Base-by-base conservation (phyloP, 2,888 invertebrate species). In the Noctua comes region DNA sequence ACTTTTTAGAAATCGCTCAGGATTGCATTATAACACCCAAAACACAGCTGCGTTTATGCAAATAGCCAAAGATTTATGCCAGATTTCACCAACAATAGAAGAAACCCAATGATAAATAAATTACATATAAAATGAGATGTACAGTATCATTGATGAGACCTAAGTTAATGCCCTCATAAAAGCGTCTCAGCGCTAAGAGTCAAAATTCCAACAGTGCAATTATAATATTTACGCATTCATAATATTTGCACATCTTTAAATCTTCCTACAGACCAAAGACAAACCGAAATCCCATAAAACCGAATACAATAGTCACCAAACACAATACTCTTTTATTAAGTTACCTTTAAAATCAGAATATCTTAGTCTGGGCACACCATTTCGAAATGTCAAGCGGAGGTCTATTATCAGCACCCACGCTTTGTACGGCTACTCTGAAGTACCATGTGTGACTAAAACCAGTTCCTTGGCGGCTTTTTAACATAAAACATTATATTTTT, bases 391-490 rank as follows among this genome's bases (percentile, higher is more conserved):
- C 95, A 94, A 91, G 92, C 91, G 91, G 89, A 91, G 89, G 92
- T 93, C 93, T 94, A 95, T 93, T 93, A 95, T 93, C 90, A 91
- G 91, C 95, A 92, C 96, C 96, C 96, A 96, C 96, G 95, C 96
- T 46, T 24, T 24, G 83, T 73, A 51, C 90, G 91, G 92, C 92
- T 90, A 92, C 91, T 91, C 91, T 91, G 89, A 90, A 87, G 88
- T 90, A 46, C 76, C 77, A 78, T 89, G 88, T 90, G 84, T 85
- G 82, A 70, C 79, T 54, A 88, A 27, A 89, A 88, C 89, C 85
- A 77, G 88, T 89, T 89, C 40, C 51, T 59, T 74, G 66, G 70
- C 69, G 78, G 68, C 80, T 59, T 87, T 86, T 86, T 83, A 82
- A 77, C 83, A 83, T 85, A 86, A 87, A 86, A 88, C 80, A 86